Base-by-base conservation (phyloP, 2,888 invertebrate species). In the Brachycybe producta region DNA sequence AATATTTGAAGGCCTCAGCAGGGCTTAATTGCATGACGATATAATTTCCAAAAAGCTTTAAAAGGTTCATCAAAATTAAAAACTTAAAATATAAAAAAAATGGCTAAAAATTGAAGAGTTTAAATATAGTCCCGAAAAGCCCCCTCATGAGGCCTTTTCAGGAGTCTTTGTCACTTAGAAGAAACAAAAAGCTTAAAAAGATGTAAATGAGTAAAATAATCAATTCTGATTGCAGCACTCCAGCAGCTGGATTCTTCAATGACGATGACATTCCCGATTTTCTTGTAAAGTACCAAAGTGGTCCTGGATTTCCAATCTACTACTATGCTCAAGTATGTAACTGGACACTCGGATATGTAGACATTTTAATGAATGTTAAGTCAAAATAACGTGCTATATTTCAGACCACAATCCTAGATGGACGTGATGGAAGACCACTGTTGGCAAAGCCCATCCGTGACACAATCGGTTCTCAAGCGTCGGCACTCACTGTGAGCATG, bases 171-270 rank as follows among this genome's bases (percentile, higher is more conserved):
- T n/a, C n/a, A n/a, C n/a, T n/a, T n/a, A n/a, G n/a, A n/a, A n/a
- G n/a, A n/a, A n/a, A n/a, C n/a, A n/a, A n/a, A n/a, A n/a, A n/a
- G n/a, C n/a, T n/a, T n/a, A n/a, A n/a, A n/a, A n/a, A n/a, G n/a
- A n/a, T n/a, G n/a, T 26, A 35, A 49, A 15, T 28, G 47, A n/a
- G n/a, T n/a, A n/a, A n/a, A n/a, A n/a, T n/a, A n/a, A n/a, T n/a
- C n/a, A n/a, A n/a, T 55, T 46, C 53, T 28, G 36, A 55, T 56
- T 61, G 17, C 59, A 81, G 82, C 59, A 76, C 81, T 44, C 83
- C 84, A 35, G 78, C 82, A 11, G 82, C 82, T 1, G 84, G 82
- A 1, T 84, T 77, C 65, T 86, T 79, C 61, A 81, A 84, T 63
- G 75, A 77, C 56, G 85, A 85, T 61, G 73, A 78, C 57, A 66